Conservation (phyloP, 2,797 vertebrate genomes). For the Phoebastria nigripes region DNA sequence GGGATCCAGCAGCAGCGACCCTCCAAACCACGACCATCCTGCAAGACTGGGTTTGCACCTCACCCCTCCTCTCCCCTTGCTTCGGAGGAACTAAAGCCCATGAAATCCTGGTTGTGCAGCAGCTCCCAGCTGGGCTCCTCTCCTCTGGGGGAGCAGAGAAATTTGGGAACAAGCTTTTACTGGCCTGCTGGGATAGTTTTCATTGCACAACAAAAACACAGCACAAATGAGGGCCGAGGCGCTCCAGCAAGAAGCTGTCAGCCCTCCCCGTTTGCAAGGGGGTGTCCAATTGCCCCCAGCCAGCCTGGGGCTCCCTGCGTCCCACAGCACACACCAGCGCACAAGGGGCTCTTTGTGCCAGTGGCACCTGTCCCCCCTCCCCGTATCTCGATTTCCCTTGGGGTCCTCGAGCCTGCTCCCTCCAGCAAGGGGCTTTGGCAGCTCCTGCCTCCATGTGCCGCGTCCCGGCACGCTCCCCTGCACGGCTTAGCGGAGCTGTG, state of each 20-base stretch:
- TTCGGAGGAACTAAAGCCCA: not conserved
- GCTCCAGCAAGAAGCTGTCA: not conserved
- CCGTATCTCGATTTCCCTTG: slow-evolving; percentile 23
- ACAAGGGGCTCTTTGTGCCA: slow-evolving; percentile 60
- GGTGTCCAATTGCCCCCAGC: not conserved
- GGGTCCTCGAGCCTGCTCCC: not conserved
- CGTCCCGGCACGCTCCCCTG: not conserved
- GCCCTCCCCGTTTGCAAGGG: not conserved
- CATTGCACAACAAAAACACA: not conserved
- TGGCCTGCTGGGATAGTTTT: not conserved
- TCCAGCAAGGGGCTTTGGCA: slow-evolving; percentile 36
- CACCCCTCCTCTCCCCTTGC: not conserved
- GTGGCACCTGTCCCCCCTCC: slow-evolving; percentile 64
- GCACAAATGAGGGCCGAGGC: fast-evolving
- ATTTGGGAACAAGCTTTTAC: not conserved
- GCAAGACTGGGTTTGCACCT: fast-evolving
- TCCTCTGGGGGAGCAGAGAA: not conserved
- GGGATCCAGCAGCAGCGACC: fast-evolving
- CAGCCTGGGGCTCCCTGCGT: not conserved
- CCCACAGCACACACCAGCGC: not conserved
- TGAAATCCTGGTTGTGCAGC: not conserved
- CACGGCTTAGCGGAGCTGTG: not conserved
- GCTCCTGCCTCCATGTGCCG: slow-evolving; percentile 42
- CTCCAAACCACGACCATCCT: fast-evolving
- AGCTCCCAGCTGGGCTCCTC: not conserved